phyloP scores from a whole-genome alignment of 2,888 invertebrate species.

The Mystacides longicornis region DNA sequence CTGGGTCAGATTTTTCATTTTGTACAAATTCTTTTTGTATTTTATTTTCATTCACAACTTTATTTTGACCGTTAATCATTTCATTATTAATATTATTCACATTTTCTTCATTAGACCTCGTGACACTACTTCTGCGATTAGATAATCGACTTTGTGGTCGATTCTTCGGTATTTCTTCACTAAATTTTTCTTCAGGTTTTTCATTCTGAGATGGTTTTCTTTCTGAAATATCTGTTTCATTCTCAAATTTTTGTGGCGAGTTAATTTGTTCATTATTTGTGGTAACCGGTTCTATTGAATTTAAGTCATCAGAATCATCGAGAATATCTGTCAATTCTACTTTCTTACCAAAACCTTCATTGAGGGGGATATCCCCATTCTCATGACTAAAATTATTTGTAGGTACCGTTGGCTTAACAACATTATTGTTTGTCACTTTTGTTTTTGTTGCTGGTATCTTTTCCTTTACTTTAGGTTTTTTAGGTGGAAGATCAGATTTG shows the following conservation, averaged over 20 bases:
- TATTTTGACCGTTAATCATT: not conserved
- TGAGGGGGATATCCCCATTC: conserved; percentile 2
- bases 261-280: not conserved
- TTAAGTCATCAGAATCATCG: conserved; percentile 13
- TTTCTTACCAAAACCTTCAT: not conserved
- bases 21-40: not conserved
- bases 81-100: not conserved
- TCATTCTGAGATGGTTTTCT: not conserved
- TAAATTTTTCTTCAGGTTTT: no score
- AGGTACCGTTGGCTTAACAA: conserved; percentile 1
- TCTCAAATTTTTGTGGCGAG: conserved; percentile 1
- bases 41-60: not conserved
- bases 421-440: conserved; percentile 7
- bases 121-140: conserved; percentile 1
- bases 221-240: conserved; percentile 13
- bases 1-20: not conserved
- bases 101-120: not conserved
- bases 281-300: conserved; percentile 2
- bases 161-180: not conserved
- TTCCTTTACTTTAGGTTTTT: conserved; percentile 25
- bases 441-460: conserved; percentile 19
- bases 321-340: conserved; percentile 13
- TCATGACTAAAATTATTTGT: not conserved
- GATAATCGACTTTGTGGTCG: conserved; percentile 11
- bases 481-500: conserved; percentile 27